These are phyloP conservation scores for Leptinotarsa undecemlineata DNA, from an alignment of 1,140 invertebrate species.

Conservation along the genomic window DNA sequence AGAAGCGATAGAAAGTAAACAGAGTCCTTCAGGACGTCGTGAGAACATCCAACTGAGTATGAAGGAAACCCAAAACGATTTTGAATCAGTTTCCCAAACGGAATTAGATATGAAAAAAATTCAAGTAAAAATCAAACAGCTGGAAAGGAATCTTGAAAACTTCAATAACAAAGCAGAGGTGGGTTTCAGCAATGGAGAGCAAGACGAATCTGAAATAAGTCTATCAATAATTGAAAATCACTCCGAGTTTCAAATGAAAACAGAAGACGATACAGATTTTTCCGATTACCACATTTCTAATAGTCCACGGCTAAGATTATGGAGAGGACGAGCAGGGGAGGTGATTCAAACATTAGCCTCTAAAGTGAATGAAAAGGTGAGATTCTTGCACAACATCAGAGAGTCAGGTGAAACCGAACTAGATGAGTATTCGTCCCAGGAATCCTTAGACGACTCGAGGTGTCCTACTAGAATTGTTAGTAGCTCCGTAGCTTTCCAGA, in stretches of 20 bases:
- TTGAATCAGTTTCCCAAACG: conserved; percentile 33
- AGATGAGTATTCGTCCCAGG: conserved; percentile 29
- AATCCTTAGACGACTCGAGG: conserved; percentile 21
- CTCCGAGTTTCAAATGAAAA: neutral
- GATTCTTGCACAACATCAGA: conserved; percentile 33
- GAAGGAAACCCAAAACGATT: conserved; percentile 9
- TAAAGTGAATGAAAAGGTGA: conserved; percentile 37
- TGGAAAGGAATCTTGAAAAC: conserved; percentile 40
- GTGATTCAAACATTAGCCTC: conserved; percentile 33
- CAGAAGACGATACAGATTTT: conserved; percentile 19
- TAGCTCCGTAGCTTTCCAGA: conserved; percentile 41
- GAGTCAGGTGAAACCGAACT: conserved; percentile 28
- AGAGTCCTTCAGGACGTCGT: neutral
- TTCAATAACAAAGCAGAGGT: conserved; percentile 25
- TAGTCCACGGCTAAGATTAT: conserved; percentile 19
- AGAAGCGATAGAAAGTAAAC: neutral
- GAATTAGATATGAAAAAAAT: conserved; percentile 41
- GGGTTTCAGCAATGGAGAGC: neutral
- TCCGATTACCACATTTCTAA: conserved; percentile 7
- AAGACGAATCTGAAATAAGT: conserved; percentile 14
- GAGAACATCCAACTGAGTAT: neutral
- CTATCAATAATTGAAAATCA: neutral
- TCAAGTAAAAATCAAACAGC: conserved; percentile 38
- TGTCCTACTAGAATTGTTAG: conserved; percentile 37
- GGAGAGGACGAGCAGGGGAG: conserved; percentile 27